Conservation (phyloP, 2,113 vertebrate species). For the Melierax canorus region DNA sequence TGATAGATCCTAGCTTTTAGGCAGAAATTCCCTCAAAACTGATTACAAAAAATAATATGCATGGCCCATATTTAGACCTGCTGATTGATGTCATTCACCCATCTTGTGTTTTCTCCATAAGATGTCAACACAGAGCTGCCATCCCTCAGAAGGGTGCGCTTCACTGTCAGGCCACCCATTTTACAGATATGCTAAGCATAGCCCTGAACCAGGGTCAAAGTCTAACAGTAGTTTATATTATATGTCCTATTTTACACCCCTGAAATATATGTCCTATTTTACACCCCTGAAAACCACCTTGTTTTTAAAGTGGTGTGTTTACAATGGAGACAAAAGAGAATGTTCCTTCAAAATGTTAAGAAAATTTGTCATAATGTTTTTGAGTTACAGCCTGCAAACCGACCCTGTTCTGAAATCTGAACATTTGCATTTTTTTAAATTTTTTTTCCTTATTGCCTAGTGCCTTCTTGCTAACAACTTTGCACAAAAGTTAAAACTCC, state of each 20-base stretch:
- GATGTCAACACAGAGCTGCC: neutral
- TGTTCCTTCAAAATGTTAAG: neutral
- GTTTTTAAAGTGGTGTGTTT: neutral
- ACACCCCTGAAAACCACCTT: neutral
- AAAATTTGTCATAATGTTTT: neutral
- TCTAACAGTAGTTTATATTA: neutral
- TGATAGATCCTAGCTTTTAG: neutral
- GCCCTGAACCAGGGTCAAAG: neutral
- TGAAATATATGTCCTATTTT: neutral
- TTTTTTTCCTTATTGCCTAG: neutral
- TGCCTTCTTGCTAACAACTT: neutral
- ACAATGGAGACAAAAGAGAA: neutral
- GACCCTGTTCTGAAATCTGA: neutral
- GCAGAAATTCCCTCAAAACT: neutral
- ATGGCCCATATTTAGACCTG: neutral
- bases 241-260: neutral
- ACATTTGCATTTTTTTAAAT: neutral
- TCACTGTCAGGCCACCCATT: neutral
- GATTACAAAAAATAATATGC: neutral
- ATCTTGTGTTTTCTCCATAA: neutral
- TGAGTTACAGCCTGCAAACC: neutral
- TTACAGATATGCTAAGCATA: neutral
- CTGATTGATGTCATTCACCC: neutral
- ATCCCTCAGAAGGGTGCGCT: neutral
- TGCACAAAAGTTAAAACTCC: neutral